Conservation (phyloP, 30 jellyfish, hydroid and myxozoan genomes). For the Pseudorhiza aurosa region DNA sequence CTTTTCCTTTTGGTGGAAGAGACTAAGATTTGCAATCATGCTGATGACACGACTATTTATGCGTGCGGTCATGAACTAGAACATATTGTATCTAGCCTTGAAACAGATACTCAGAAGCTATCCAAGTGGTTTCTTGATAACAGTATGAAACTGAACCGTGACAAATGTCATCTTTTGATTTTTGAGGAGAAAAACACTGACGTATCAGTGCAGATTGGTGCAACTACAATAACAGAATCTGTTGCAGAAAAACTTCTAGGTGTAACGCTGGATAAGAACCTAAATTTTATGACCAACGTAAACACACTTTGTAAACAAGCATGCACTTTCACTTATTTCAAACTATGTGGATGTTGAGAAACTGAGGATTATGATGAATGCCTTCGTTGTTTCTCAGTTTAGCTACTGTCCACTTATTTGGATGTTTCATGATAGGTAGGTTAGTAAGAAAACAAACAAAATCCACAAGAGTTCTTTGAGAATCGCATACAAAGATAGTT, state of each 20-base stretch:
- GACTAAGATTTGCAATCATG: conserved; percentile 11
- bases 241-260: conserved; percentile 4
- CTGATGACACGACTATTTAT: conserved; percentile 1
- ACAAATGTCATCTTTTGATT: conserved; percentile 19
- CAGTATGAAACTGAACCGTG: conserved; percentile 9
- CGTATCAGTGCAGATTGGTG: conserved; percentile 13
- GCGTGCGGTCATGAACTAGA: neutral
- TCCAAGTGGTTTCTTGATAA: conserved; percentile 19
- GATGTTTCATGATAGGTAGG: conserved; percentile 12
- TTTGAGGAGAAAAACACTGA: conserved; percentile 5
- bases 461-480: conserved; percentile 4
- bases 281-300: conserved; percentile 1
- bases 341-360: conserved; percentile 12
- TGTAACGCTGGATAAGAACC: conserved; percentile 18
- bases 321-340: conserved; percentile 24
- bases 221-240: neutral
- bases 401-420: conserved; percentile 22
- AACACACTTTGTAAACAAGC: conserved; percentile 18
- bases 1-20: neutral
- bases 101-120: conserved; percentile 4
- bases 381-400: conserved; percentile 16
- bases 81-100: conserved; percentile 13
- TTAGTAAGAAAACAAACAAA: neutral
- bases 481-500: no score
- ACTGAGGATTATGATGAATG: conserved; percentile 13